Evolutionary conservation across 2,113 vertebrate species (phyloP).

Genomic region (Antigone vipio): DNA sequence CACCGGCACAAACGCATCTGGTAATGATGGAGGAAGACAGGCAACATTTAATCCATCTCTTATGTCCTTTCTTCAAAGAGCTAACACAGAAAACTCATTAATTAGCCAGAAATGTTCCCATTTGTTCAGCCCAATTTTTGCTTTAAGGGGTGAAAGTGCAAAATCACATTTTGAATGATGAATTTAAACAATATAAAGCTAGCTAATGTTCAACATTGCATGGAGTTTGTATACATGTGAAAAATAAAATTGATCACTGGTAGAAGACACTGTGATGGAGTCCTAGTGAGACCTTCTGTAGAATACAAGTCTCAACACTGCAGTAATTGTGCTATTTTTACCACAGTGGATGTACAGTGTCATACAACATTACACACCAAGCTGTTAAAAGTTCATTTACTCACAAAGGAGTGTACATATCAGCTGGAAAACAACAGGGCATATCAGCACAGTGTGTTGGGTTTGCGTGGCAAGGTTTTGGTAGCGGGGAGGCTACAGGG

Average conservation of each 20-base stretch:
- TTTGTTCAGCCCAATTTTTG: neutral
- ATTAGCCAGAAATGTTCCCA: neutral
- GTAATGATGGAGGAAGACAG: neutral
- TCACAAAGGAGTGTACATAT: neutral
- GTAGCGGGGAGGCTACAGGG: no score
- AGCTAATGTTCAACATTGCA: neutral
- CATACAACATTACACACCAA: neutral
- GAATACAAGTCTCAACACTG: neutral
- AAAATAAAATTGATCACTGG: neutral
- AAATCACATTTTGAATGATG: neutral
- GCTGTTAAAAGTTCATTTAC: neutral
- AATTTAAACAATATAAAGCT: neutral
- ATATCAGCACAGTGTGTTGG: neutral
- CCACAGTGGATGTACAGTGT: neutral
- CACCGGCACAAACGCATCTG: neutral
- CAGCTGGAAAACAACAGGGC: neutral
- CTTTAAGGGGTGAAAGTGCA: neutral
- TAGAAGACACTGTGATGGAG: neutral
- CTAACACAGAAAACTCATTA: neutral
- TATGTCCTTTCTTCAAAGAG: neutral
- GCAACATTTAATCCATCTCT: neutral
- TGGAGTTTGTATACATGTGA: neutral
- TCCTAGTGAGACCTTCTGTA: rapidly evolving
- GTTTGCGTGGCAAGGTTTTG: no score
- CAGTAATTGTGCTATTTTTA: neutral